A percentile compares a stretch with the other conserved stretches of the same genome.
Evolutionary conservation across 2,797 vertebrate species (phyloP).

Genomic region (Staurois parvus): DNA sequence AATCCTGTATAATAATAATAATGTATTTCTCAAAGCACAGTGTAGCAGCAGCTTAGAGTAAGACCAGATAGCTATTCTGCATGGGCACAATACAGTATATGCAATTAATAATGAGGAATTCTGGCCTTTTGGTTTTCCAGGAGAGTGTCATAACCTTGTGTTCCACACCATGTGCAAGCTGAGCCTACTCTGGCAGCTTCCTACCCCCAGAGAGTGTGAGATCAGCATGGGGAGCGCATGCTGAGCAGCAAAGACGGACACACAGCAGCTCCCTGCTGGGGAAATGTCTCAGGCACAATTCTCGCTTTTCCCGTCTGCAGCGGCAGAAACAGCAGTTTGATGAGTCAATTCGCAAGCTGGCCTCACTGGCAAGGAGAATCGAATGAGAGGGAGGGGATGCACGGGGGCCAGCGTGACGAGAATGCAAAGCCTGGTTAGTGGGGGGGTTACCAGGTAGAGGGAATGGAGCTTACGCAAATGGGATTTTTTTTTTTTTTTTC

Average conservation of each 20-base stretch:
- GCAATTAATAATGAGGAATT: not conserved
- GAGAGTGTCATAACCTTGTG: not conserved
- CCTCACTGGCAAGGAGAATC: slow-evolving; percentile 45
- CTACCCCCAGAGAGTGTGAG: slow-evolving; percentile 33
- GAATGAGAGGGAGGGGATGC: not conserved
- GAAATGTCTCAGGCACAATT: slow-evolving; percentile 50
- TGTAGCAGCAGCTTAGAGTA: not conserved
- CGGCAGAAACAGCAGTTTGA: slow-evolving; percentile 61
- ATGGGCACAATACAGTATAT: not conserved
- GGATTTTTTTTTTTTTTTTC: not conserved
- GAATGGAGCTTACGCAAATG: not conserved
- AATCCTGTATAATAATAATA: too few relatives aligned
- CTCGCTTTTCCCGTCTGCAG: slow-evolving; percentile 51
- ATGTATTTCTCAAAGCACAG: not conserved
- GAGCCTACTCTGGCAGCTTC: slow-evolving; percentile 16
- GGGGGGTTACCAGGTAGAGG: slow-evolving; percentile 50
- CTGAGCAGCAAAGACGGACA: slow-evolving; percentile 35
- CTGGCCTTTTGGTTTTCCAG: not conserved
- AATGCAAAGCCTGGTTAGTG: slow-evolving; percentile 34
- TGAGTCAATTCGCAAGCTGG: slow-evolving; percentile 62
- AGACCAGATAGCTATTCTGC: not conserved
- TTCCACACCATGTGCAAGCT: slow-evolving; percentile 13
- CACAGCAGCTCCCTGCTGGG: slow-evolving; percentile 50
- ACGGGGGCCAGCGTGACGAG: slow-evolving; percentile 35
- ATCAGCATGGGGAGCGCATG: slow-evolving; percentile 54